Evolutionary conservation across 2,888 invertebrate genomes (phyloP).

Genomic region (Nemotelus pantherinus): DNA sequence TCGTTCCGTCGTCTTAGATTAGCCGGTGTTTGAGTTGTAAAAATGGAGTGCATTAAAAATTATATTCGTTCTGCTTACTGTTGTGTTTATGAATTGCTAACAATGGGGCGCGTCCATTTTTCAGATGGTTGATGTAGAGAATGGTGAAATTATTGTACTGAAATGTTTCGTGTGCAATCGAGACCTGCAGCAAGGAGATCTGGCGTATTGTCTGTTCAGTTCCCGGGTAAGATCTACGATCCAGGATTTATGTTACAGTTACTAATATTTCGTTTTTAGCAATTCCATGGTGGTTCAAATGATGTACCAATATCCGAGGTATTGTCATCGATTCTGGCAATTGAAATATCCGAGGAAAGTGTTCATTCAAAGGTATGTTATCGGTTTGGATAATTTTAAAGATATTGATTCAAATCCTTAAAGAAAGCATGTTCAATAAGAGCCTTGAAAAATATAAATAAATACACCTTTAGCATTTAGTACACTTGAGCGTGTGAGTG

Average conservation of each 20-base stretch:
- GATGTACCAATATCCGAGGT: constrained; percentile 47
- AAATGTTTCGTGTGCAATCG: constrained; percentile 53
- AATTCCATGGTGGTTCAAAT: background rate
- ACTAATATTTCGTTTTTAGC: no score
- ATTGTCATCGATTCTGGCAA: constrained; percentile 52
- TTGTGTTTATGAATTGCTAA: constrained; percentile 2
- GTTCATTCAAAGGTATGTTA: constrained; percentile 71
- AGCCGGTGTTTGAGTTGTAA: no score
- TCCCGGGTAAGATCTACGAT: constrained; percentile 45
- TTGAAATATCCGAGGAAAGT: constrained; percentile 65
- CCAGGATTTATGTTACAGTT: no score
- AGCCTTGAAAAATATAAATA: no score
- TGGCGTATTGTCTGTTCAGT: constrained; percentile 51
- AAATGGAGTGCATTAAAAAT: no score
- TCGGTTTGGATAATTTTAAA: background rate
- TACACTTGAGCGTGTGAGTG: no score
- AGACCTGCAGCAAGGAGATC: constrained; percentile 49
- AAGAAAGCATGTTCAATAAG: no score
- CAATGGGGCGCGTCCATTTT: constrained; percentile 19
- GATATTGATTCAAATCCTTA: no score
- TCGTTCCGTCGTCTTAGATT: background rate
- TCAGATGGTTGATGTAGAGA: constrained; percentile 37
- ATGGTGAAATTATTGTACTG: background rate
- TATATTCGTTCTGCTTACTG: no score
- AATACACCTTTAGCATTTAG: no score